These are phyloP conservation scores for Megaptera novaeangliae DNA, from an alignment of 2,113 vertebrate genomes.

Conservation along the genomic window DNA sequence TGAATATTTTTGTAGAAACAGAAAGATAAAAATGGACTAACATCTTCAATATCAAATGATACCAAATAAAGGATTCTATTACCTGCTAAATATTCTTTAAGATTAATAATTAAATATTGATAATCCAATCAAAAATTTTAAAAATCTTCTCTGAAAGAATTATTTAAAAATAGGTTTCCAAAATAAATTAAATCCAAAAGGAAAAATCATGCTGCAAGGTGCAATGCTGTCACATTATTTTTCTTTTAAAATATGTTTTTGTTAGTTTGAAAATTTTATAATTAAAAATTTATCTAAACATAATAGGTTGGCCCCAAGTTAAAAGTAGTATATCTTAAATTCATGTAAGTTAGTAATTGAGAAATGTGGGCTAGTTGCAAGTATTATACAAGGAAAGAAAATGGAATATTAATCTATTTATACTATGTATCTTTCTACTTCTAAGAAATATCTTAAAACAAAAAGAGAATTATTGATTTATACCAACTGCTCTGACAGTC, in stretches of 20 bases:
- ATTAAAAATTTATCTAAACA: neutral
- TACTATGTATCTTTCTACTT: slow-evolving; percentile 52
- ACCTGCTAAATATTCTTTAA: neutral
- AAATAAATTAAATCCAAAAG: neutral
- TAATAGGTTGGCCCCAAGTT: neutral
- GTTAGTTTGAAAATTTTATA: neutral
- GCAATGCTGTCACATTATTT: neutral
- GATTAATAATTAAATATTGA: neutral
- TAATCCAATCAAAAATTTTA: neutral
- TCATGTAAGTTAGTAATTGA: slow-evolving; percentile 53
- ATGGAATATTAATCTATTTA: slow-evolving; percentile 58
- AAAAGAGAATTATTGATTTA: slow-evolving; percentile 68
- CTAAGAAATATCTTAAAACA: slow-evolving; percentile 50
- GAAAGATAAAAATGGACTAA: neutral
- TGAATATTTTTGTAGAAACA: neutral
- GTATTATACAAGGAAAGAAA: slow-evolving; percentile 36
- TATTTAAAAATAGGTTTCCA: neutral
- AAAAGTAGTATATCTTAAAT: slow-evolving; percentile 49
- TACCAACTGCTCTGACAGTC: slow-evolving; percentile 52
- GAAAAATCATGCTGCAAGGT: neutral
- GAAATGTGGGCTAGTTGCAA: slow-evolving; percentile 17
- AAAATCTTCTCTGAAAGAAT: neutral
- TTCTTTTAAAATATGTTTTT: neutral
- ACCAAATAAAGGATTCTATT: neutral
- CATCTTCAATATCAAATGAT: neutral